Evolutionary conservation across 2,888 invertebrate species (phyloP), one percentile per base, ranked within the genome.

Genomic region (Stenurella melanura): DNA sequence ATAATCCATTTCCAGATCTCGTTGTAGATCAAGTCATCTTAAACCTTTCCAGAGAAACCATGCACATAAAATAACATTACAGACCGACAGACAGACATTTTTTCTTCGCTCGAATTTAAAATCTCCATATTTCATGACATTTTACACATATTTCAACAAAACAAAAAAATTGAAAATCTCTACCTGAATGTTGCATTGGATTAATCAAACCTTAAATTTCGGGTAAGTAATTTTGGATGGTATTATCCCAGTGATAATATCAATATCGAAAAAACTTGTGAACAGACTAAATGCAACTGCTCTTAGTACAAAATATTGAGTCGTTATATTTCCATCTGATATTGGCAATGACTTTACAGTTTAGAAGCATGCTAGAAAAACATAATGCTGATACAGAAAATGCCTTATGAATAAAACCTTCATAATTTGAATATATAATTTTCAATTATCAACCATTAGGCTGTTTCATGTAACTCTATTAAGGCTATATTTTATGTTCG

Each of bases 351-450:
- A 58, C 69, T 57, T 56, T 34, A 58, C 69, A 58, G 30, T 69
- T 69, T 69, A 34, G 18, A 57, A 57, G 58, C 69, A 69, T 58
- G 58, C 69, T 34, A 68, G 54, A 57, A 58, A 69, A 69, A 34
- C 69, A 18, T 58, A 69, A 58, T 69, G 34, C 3, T 34, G 68
- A 69, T 69, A 69, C 34, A 30, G 34, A 34, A 69, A 69, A 38
- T 69, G 50, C 19, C 26, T 72, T 54, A 54, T 72, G 72, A 72
- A 72, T 72, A 72, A 72, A 72, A 63, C 50, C n/a, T 18, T 9
- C 12, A 18, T n/a, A 54, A 72, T 72, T 72, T 72, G 63, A 72
- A 72, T 72, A 72, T 54, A 72, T 72, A 63, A 72, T 72, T 72
- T 72, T 72, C 72, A 72, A 72, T 72, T 72, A 63, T 50, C 21